Base-by-base conservation (phyloP, 2,797 vertebrate species). In the Myripristis murdjan region DNA sequence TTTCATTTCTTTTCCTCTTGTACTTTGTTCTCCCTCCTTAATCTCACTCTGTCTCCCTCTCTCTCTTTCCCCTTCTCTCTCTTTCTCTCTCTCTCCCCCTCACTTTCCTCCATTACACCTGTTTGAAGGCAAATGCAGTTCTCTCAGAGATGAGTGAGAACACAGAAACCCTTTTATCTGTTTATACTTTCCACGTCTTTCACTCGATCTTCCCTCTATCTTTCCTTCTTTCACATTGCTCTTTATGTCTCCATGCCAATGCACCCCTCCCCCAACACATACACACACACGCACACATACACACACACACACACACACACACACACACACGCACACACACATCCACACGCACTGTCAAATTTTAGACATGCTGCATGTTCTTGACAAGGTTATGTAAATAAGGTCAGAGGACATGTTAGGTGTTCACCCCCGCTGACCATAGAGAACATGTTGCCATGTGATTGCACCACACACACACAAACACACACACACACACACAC, bases 131-230 rank as follows among this genome's bases (percentile, higher is more conserved):
- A 59, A 71, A 84, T 78, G 56, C 70, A 61, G 64, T 88, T 81
- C 67, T 80, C 72, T 63, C 66, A 82, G 82, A 88, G n/a, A n/a
- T 77, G 78, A 91, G 94, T 86, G 92, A 84, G 92, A 95, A 95
- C 95, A 95, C 72, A 75, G 84, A 91, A 95, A 95, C 41, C 89
- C 94, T 95, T 94, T 95, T 94, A 95, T 81, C 88, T 84, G 75
- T 84, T 88, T 84, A 86, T 90, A 86, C 73, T 70, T 75, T 66
- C 61, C 44, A n/a, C n/a, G 15, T 58, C 57, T 65, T 65, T 55
- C 74, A 24, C 60, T 31, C 31, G 43, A 14, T 28, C 10, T 15
- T 55, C 26, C 23, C 43, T 49, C 65, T n/a, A n/a, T n/a, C n/a
- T n/a, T n/a, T n/a, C n/a, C 58, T 47, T 73, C 39, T 44, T 16